phyloP scores from a whole-genome alignment of 2,113 vertebrate species.

The Todiramphus saurophagus region DNA sequence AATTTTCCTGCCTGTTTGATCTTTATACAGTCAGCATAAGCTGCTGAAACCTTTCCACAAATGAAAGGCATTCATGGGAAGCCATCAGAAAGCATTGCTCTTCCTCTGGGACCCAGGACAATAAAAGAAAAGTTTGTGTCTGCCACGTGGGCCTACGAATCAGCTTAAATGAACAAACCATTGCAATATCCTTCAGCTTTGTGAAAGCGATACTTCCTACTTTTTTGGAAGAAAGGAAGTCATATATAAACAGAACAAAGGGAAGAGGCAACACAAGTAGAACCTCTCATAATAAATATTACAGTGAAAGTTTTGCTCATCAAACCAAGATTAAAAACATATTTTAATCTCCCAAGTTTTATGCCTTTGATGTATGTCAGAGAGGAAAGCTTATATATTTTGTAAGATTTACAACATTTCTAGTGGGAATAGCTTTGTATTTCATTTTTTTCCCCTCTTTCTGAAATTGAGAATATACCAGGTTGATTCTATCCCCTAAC shows the following conservation, averaged over 20 bases:
- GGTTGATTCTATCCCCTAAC: slow-evolving; percentile 3
- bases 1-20: slow-evolving; percentile 67
- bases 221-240: slow-evolving; percentile 70
- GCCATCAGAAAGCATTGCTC: slow-evolving; percentile 35
- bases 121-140: slow-evolving; percentile 57
- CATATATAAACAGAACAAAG: slow-evolving; percentile 75
- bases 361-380: slow-evolving; percentile 73
- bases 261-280: slow-evolving; percentile 79
- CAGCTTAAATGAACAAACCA: slow-evolving; percentile 65
- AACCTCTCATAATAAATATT: slow-evolving; percentile 71
- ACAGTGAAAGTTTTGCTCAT: slow-evolving; percentile 76
- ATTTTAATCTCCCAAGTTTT: slow-evolving; percentile 73
- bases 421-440: slow-evolving; percentile 47
- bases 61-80: slow-evolving; percentile 65
- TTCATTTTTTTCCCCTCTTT: slow-evolving; percentile 12
- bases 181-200: slow-evolving; percentile 33
- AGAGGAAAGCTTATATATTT: slow-evolving; percentile 68
- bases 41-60: slow-evolving; percentile 53
- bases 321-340: slow-evolving; percentile 77
- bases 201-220: slow-evolving; percentile 72
- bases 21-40: slow-evolving; percentile 57
- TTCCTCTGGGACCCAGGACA: slow-evolving; percentile 50
- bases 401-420: slow-evolving; percentile 70
- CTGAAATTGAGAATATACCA: slow-evolving; percentile 10
- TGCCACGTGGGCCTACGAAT: slow-evolving; percentile 37